Evolutionary conservation across 2,113 vertebrate genomes (phyloP).

Genomic region (Trochalopteron elliotii): DNA sequence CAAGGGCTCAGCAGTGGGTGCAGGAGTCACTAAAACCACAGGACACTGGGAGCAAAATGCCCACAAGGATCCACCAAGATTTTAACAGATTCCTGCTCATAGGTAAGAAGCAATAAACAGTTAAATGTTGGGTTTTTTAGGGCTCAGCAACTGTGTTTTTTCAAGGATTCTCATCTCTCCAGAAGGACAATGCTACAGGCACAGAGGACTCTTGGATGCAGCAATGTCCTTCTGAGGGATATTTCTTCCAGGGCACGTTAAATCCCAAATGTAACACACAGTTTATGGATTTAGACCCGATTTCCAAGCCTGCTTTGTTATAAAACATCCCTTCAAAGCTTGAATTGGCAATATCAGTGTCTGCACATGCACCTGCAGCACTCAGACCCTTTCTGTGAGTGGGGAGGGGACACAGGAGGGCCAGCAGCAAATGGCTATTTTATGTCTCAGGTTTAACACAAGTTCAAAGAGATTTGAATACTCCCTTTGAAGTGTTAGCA

Average conservation of each 20-base stretch:
- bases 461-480: background rate
- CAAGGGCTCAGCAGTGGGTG: background rate
- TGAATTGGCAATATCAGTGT: background rate
- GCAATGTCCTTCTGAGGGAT: background rate
- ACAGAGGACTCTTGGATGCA: background rate
- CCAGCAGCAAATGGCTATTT: background rate
- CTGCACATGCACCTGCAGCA: background rate
- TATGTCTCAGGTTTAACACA: background rate
- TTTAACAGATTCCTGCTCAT: background rate
- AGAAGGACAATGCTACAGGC: background rate
- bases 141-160: background rate
- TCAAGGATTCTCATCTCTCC: background rate
- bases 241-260: background rate
- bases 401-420: background rate
- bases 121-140: background rate
- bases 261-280: background rate
- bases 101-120: background rate
- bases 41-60: background rate
- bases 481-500: background rate
- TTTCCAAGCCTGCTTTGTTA: background rate
- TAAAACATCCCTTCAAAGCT: background rate
- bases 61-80: background rate
- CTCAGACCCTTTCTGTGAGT: background rate
- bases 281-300: background rate
- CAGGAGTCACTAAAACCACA: background rate